Evolutionary conservation across 1,140 invertebrate species (phyloP).

Genomic region (Scaptomyza hsui): DNA sequence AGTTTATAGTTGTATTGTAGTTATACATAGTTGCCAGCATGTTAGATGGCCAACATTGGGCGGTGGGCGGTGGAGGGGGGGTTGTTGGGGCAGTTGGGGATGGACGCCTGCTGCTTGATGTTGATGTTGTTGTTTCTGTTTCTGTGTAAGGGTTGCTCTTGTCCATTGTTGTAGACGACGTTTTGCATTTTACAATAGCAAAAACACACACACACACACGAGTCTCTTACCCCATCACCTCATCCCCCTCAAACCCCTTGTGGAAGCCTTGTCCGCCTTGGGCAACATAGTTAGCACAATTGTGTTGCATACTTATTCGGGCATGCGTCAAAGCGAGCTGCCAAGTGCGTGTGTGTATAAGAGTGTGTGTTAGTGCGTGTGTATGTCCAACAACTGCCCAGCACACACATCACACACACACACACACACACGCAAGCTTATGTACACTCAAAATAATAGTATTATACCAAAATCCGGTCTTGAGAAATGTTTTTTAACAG

Average conservation of each 20-base stretch:
- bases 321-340: conserved; percentile 71
- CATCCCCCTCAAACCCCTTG: background rate
- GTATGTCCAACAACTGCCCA: conserved; percentile 67
- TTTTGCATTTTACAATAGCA: conserved; percentile 49
- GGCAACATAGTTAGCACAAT: conserved; percentile 78
- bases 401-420: conserved; percentile 17
- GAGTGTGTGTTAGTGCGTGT: conserved; percentile 17
- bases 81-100: background rate
- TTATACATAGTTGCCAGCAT: conserved; percentile 11
- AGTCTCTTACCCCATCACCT: conserved; percentile 18
- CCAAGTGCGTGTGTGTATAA: conserved; percentile 41
- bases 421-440: conserved; percentile 39
- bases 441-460: background rate
- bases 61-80: background rate
- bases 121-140: conserved; percentile 9
- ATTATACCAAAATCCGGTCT: no score
- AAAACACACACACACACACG: conserved; percentile 19
- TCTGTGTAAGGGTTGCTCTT: conserved; percentile 66
- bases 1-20: conserved; percentile 50
- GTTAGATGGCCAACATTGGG: background rate
- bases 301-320: conserved; percentile 77
- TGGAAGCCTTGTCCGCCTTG: conserved; percentile 10
- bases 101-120: background rate
- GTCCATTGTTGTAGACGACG: conserved; percentile 59
- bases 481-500: background rate